Evolutionary conservation across 2,113 vertebrate genomes (phyloP), one percentile per base, ranked within the genome.

Genomic region (Labeo rohita): DNA sequence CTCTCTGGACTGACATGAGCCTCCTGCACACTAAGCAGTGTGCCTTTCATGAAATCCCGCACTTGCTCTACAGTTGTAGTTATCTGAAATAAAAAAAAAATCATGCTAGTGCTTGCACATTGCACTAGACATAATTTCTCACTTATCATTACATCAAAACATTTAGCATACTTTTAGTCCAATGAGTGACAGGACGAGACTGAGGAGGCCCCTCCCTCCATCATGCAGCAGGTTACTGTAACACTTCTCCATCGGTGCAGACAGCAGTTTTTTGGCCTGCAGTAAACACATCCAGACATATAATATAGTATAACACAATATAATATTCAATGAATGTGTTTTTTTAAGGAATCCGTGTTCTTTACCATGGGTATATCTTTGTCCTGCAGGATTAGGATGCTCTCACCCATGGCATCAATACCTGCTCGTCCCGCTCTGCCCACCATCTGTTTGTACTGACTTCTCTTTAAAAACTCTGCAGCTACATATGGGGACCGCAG

Each of bases 371-470:
- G 83, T 23, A 92, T 95, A 90, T 99, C 98, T 90, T 95, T 97
- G 54, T 98, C 96, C 93, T 98, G 97, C 56, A 95, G 89, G 91
- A 99, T 96, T 34, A 99, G 96, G 91, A 99, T 95, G 84, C 98
- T 99, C 94, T 99, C 98, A 5, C 98, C 98, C 80, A 86, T 52
- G 3, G 90, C 89, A 89, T 99, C 98, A 84, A 99, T 96, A 2
- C 98, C 98, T 2, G 98, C 98, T 80, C 98, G 95, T 1, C 98
- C 98, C 21, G 98, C 98, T 90, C 98, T 94, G 10, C 98, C 98
- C 82, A 97, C 93, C 98, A 99, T 99, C 92, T 99, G 98, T 75
- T 99, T 97, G 90, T 99, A 99, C 78, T 98, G 98, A 89, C 89
- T 98, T 90, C 95, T 97, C 94, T 95, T 98, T 89, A 99, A 93